Percentiles rank a stretch among this genome's conserved stretches.
Conservation (phyloP, 1,140 invertebrate genomes). For the Drosophila ananassae region DNA sequence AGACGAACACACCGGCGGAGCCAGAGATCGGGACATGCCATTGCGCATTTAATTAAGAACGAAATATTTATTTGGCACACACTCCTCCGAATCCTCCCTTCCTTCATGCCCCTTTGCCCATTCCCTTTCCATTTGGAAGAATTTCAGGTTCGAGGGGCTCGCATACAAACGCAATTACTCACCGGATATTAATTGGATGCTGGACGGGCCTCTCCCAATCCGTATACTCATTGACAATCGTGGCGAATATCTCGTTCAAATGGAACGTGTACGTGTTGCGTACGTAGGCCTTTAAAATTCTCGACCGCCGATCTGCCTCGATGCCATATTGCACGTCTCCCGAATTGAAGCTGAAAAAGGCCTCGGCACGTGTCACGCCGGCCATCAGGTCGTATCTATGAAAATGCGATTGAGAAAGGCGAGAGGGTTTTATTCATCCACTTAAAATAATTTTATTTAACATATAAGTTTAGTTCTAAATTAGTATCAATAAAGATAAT, state of each 20-base stretch:
- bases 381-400: slow-evolving; percentile 95
- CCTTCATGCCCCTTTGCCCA: background rate
- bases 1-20: slow-evolving; percentile 7
- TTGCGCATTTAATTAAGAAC: slow-evolving; percentile 78
- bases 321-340: slow-evolving; percentile 97
- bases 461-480: background rate
- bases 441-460: background rate
- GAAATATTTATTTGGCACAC: slow-evolving; percentile 72
- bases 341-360: slow-evolving; percentile 94
- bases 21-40: slow-evolving; percentile 26
- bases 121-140: slow-evolving; percentile 10
- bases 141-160: slow-evolving; percentile 19
- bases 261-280: slow-evolving; percentile 96
- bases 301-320: slow-evolving; percentile 93
- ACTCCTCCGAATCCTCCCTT: background rate
- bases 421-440: slow-evolving; percentile 9
- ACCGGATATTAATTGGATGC: slow-evolving; percentile 95
- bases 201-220: slow-evolving; percentile 97
- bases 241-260: slow-evolving; percentile 92
- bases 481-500: slow-evolving; percentile 8
- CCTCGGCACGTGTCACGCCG: slow-evolving; percentile 94
- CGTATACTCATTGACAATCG: slow-evolving; percentile 98
- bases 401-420: slow-evolving; percentile 31
- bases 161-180: slow-evolving; percentile 81
- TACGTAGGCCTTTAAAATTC: slow-evolving; percentile 95